Base-by-base conservation (phyloP, 1,140 invertebrate genomes). In the Anastatus disparis region DNA sequence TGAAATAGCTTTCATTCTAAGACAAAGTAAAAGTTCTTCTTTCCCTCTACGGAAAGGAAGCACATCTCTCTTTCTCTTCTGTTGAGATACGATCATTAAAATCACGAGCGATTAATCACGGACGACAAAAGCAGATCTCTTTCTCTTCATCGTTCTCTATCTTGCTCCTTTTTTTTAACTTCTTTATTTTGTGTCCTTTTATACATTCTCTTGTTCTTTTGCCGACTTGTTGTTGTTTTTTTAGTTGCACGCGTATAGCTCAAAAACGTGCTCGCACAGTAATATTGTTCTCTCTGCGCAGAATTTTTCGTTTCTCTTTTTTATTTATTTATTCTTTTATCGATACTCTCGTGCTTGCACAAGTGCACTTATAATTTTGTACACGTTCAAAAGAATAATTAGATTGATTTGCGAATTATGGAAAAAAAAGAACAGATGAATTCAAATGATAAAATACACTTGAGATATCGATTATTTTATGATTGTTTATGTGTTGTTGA, bases 121-220 rank as follows among this genome's bases (percentile, higher is more conserved):
- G 40, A 62, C 59, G 59, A 62, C 59, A 62, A 62, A 48, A 62
- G 59, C 59, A 62, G 59, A 62, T 44, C 59, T 29, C 40, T 17
- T 22, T 15, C 40, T 40, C 59, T 17, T 17, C 27, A 42, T 9
- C n/a, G 15, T 55, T 20, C n/a, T 35, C 24, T 44, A 24, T 35
- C 26, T 17, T 20, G 6, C 15, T n/a, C 13, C 52, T 52, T 52
- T 26, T 52, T 70, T 50, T 64, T 44, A 15, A 29, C 52, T 64
- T 71, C 62, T 9, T 35, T 50, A 66, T 52, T 63, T 61, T 13
- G 20, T n/a, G n/a, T n/a, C n/a, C n/a, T n/a, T n/a, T n/a, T n/a
- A n/a, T n/a, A 35, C 56, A 48, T 35, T 61, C 12, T 38, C 46
- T 42, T 44, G 24, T 38, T 20, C 35, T 24, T 40, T 26, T 59